These are phyloP conservation scores for Anhinga anhinga DNA, from an alignment of 2,113 vertebrate genomes.

Conservation along the genomic window DNA sequence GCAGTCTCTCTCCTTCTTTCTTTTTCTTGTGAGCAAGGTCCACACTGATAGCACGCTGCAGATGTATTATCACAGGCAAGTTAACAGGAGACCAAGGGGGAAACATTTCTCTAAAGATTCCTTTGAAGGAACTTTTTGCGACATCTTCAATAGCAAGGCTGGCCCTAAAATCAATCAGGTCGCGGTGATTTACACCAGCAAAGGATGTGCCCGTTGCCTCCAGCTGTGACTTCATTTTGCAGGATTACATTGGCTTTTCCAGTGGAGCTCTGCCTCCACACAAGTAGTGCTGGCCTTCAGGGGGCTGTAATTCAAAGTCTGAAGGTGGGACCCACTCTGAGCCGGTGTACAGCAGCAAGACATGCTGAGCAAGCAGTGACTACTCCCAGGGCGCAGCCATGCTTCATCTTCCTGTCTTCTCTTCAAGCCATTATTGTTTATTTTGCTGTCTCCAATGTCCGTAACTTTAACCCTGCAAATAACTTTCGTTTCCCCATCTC, in stretches of 20 bases:
- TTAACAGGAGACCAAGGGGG: neutral
- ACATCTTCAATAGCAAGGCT: neutral
- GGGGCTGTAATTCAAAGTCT: neutral
- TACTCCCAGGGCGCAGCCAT: neutral
- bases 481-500: neutral
- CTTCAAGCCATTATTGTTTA: slow-evolving; percentile 12
- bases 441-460: neutral
- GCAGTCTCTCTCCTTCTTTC: slow-evolving; percentile 25
- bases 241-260: neutral
- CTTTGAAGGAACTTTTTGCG: neutral
- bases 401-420: neutral
- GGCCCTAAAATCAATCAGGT: neutral
- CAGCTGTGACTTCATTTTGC: neutral
- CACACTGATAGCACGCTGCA: neutral
- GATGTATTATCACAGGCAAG: slow-evolving; percentile 26
- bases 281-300: neutral
- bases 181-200: neutral
- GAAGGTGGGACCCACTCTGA: neutral
- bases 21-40: neutral
- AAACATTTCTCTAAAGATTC: slow-evolving; percentile 9
- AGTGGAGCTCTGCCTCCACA: neutral
- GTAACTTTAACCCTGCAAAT: neutral
- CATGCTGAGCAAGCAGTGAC: slow-evolving; percentile 2
- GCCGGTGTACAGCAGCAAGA: neutral
- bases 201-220: neutral